Evolutionary conservation across 2,113 vertebrate genomes (phyloP), one percentile per base, ranked within the genome.

Genomic region (Antennarius striatus): DNA sequence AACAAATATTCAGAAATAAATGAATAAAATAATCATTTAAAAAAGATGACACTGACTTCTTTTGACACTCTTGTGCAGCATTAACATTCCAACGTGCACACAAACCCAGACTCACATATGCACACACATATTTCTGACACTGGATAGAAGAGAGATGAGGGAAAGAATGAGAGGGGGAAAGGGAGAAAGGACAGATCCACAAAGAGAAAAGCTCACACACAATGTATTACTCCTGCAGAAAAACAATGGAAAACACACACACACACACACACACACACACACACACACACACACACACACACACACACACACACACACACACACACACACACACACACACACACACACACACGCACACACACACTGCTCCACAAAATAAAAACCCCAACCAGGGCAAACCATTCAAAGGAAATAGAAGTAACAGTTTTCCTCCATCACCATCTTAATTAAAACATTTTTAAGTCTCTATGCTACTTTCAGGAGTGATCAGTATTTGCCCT

Each of bases 311-410:
- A 65, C 78, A 86, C 71, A 77, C 68, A 70, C 62, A 71, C 48
- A 63, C 58, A 56, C 42, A 63, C 43, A 79, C 66, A 79, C 63
- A n/a, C n/a, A n/a, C n/a, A n/a, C n/a, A n/a, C n/a, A n/a, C n/a
- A n/a, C n/a, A n/a, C n/a, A 62, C 75, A 83, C 71, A 63, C 47
- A 64, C 61, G 64, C 51, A 61, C 32, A 75, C 64, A 79, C 68
- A 65, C 78, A 86, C 71, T 84, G 86, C 87, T 88, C 84, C 83
- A 89, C 78, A 73, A 81, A 85, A 77, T 65, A 7, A 73, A 83
- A 77, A 81, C n/a, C 55, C 68, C 63, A 70, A 50, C 40, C 71
- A 50, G 36, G 51, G 43, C 39, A 14, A 36, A 78, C 42, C 61
- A 61, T 49, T 77, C 16, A 76, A 66, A 76, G 53, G 32, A 81